Percentiles rank a stretch among this genome's conserved stretches.
phyloP scores from a whole-genome alignment of 2,888 invertebrate species.

The Kryphioiulus occultus region DNA sequence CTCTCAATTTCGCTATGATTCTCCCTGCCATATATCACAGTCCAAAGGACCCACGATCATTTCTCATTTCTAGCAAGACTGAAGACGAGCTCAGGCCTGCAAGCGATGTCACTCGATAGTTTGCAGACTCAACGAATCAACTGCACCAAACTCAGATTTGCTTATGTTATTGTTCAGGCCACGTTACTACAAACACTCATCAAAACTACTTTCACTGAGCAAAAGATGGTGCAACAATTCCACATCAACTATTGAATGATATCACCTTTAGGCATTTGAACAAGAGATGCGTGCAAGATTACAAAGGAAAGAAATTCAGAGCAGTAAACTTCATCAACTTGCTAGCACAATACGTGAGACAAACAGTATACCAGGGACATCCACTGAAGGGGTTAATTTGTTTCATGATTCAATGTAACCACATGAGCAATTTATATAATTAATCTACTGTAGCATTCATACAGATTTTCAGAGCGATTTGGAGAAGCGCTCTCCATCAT shows the following conservation, averaged over 20 bases:
- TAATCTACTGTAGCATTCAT: too few species aligned
- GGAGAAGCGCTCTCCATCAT: too few species aligned
- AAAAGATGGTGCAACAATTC: neutral
- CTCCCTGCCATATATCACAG: slow-evolving; percentile 71
- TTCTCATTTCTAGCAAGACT: slow-evolving; percentile 40
- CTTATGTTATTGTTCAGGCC: neutral
- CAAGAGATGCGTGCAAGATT: neutral
- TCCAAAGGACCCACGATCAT: slow-evolving; percentile 51
- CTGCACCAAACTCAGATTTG: neutral
- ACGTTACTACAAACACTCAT: neutral
- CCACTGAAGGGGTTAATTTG: too few species aligned
- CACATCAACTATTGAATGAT: neutral
- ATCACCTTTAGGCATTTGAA: neutral
- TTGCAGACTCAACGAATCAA: neutral
- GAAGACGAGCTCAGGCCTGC: neutral
- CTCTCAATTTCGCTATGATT: slow-evolving; percentile 99
- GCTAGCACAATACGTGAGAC: neutral
- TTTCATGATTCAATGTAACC: too few species aligned
- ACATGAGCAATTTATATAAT: too few species aligned
- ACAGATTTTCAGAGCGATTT: too few species aligned
- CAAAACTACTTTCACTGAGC: neutral
- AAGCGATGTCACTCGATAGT: neutral
- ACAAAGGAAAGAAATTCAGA: neutral
- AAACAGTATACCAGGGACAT: neutral
- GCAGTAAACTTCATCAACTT: neutral